These are phyloP conservation scores for Entomyzon cyanotis DNA, from an alignment of 2,113 vertebrate genomes.

Conservation along the genomic window DNA sequence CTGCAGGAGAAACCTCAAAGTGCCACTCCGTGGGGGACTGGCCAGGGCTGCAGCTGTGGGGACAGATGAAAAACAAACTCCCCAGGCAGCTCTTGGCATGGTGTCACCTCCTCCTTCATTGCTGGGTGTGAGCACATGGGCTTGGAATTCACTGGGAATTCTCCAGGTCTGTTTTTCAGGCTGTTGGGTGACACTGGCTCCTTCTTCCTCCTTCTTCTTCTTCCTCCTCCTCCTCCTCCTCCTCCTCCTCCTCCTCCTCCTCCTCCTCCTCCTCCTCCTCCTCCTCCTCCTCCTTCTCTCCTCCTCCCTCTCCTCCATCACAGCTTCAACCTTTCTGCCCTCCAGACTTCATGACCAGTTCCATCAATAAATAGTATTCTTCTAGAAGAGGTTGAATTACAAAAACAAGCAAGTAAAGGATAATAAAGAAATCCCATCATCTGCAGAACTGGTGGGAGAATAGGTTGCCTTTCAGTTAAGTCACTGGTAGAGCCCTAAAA, in stretches of 20 bases:
- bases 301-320: not conserved
- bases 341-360: not conserved
- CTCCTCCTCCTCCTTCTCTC: not conserved
- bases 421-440: not conserved
- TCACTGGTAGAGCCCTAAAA: not conserved
- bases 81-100: not conserved
- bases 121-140: not conserved
- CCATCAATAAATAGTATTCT: not conserved
- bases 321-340: not conserved
- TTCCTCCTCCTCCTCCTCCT: not conserved
- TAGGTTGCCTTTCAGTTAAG: not conserved
- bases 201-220: not conserved
- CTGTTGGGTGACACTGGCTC: accelerated
- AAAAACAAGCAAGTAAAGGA: not conserved
- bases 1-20: not conserved
- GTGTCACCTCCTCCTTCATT: not conserved
- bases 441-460: not conserved
- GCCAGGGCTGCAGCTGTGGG: not conserved
- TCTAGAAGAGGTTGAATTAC: not conserved
- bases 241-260: not conserved
- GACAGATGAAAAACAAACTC: not conserved
- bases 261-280: not conserved
- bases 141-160: not conserved
- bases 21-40: not conserved
- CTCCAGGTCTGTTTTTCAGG: not conserved